Evolutionary conservation across 92 coral and sea anemone genomes (phyloP).

Genomic region (Hydrozoanthus gracilis): DNA sequence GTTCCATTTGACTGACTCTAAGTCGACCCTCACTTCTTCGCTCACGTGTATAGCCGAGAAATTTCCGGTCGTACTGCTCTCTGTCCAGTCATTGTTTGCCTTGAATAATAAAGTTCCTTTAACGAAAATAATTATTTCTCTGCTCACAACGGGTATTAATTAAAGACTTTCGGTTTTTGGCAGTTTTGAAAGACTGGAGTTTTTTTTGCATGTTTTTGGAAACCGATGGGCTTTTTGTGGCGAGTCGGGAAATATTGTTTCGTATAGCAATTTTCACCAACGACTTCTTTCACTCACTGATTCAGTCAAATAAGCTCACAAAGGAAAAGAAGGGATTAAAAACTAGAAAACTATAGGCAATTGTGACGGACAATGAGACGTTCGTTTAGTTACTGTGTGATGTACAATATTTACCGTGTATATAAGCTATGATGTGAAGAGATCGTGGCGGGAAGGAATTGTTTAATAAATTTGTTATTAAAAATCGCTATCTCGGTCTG

Average conservation of each 20-base stretch:
- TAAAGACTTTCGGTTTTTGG: not conserved
- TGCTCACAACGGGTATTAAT: not conserved
- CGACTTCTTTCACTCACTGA: not conserved
- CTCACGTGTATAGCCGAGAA: conserved; percentile 4
- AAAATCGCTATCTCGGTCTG: conserved; percentile 3
- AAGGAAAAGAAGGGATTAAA: not conserved
- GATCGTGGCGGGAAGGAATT: not conserved
- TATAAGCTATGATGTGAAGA: not conserved
- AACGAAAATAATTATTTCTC: not conserved
- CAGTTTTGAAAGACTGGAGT: too few relatives aligned
- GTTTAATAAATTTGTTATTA: not conserved
- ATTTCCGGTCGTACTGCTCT: conserved; percentile 16
- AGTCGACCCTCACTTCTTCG: not conserved
- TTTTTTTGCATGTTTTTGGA: too few relatives aligned
- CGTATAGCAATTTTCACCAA: not conserved
- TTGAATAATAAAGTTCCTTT: conserved; percentile 6
- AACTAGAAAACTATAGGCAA: not conserved
- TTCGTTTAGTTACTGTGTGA: conserved; percentile 4
- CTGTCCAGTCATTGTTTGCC: not conserved
- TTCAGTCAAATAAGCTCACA: not conserved
- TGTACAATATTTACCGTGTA: not conserved
- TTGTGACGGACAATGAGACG: conserved; percentile 20
- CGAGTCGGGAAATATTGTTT: too few relatives aligned
- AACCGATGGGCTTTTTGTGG: too few relatives aligned
- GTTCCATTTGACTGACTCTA: not conserved